A percentile compares a stretch with the other conserved stretches of the same genome.
Conservation (phyloP, 2,113 vertebrate species). For the Tetrax tetrax region DNA sequence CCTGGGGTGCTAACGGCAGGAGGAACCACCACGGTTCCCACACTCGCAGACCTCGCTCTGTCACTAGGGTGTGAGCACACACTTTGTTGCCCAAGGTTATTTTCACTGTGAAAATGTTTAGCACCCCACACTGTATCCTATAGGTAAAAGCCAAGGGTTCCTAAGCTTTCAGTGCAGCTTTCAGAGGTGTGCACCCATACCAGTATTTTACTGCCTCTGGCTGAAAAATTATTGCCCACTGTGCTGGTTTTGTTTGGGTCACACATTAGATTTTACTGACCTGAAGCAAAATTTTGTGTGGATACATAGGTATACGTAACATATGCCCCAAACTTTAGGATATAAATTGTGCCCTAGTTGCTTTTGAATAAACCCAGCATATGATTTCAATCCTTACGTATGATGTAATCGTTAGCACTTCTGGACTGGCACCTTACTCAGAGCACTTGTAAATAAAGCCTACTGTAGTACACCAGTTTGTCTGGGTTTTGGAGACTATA, state of each 20-base stretch:
- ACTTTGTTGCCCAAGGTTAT: background rate
- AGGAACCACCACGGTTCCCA: fast-evolving
- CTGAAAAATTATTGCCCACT: background rate
- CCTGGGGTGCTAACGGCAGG: background rate
- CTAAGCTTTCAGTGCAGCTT: background rate
- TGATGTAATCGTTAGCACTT: background rate
- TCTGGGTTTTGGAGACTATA: background rate
- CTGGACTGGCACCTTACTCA: background rate
- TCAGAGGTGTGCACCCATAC: background rate
- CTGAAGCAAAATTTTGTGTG: background rate
- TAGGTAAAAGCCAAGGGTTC: background rate
- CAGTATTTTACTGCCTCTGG: background rate
- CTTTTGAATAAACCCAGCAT: background rate
- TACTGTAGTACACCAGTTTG: background rate
- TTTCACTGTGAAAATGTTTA: background rate
- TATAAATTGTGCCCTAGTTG: background rate
- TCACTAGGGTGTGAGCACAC: background rate
- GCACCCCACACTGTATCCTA: background rate
- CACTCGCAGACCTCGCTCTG: background rate
- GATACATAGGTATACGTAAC: background rate
- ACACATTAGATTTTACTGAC: background rate
- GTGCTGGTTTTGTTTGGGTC: background rate
- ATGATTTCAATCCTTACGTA: background rate
- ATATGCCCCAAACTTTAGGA: background rate
- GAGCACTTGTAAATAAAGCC: conserved; percentile 23